Conservation (phyloP, 2,888 invertebrate genomes). For the Agrotis ipsilon region DNA sequence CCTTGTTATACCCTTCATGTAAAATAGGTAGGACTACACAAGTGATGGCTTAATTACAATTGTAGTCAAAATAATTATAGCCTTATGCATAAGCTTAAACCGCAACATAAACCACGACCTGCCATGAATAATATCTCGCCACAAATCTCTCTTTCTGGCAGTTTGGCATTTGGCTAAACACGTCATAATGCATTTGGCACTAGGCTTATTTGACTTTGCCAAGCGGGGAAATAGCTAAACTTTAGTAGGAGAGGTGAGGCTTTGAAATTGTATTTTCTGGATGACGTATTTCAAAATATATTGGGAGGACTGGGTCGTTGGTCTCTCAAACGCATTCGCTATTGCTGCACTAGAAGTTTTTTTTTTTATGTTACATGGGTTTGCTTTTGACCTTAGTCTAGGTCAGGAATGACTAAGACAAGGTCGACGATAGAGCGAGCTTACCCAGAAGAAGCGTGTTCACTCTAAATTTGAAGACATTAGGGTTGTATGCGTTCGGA, state of each 20-base stretch:
- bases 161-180: conserved; percentile 52
- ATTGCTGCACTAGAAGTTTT: too few species aligned
- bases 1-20: too few species aligned
- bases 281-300: not conserved
- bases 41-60: not conserved
- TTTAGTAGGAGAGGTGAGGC: not conserved
- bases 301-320: too few species aligned
- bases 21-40: too few species aligned
- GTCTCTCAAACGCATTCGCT: too few species aligned
- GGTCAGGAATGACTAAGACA: too few species aligned
- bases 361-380: too few species aligned
- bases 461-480: too few species aligned
- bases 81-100: not conserved
- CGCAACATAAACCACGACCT: conserved; percentile 13
- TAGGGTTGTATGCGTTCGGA: too few species aligned
- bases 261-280: not conserved
- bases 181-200: conserved; percentile 60
- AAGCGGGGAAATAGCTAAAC: conserved; percentile 27
- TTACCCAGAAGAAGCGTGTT: too few species aligned
- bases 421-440: too few species aligned
- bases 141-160: conserved; percentile 51
- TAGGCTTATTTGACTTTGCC: conserved; percentile 45
- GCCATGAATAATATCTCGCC: conserved; percentile 28
- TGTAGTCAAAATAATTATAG: conserved; percentile 12
- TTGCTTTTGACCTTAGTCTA: too few species aligned